Conservation (phyloP, 2,113 vertebrate genomes). For the Sterna hirundo region DNA sequence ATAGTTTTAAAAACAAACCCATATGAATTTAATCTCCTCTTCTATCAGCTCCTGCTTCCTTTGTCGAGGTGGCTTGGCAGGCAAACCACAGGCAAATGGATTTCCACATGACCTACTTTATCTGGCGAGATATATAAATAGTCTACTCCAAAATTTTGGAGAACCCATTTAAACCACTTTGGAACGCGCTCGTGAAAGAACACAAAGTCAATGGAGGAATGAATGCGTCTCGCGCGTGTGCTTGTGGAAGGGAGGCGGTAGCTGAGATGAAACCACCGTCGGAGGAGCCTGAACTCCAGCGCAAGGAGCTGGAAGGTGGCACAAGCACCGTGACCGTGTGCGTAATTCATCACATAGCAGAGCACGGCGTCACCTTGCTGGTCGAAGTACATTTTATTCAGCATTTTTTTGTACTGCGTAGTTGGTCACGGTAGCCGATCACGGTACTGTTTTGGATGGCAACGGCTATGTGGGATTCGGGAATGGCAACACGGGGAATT, state of each 20-base stretch:
- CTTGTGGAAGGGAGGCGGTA: not conserved
- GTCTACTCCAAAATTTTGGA: not conserved
- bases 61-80: not conserved
- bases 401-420: not conserved
- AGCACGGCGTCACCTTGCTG: fast-evolving
- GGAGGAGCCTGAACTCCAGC: not conserved
- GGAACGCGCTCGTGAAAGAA: not conserved
- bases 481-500: fast-evolving
- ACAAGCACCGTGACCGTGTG: fast-evolving
- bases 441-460: not conserved
- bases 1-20: not conserved
- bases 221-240: not conserved
- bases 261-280: not conserved
- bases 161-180: not conserved
- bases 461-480: not conserved
- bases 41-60: conserved; percentile 30
- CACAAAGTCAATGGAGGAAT: not conserved
- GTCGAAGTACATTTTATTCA: not conserved
- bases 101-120: conserved; percentile 40
- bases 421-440: not conserved
- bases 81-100: conserved; percentile 1
- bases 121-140: not conserved
- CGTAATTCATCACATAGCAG: fast-evolving
- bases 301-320: not conserved
- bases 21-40: conserved; percentile 26